Evolutionary conservation across 2,888 invertebrate species (phyloP), one percentile per base, ranked within the genome.

Genomic region (Cynaeus angustus): DNA sequence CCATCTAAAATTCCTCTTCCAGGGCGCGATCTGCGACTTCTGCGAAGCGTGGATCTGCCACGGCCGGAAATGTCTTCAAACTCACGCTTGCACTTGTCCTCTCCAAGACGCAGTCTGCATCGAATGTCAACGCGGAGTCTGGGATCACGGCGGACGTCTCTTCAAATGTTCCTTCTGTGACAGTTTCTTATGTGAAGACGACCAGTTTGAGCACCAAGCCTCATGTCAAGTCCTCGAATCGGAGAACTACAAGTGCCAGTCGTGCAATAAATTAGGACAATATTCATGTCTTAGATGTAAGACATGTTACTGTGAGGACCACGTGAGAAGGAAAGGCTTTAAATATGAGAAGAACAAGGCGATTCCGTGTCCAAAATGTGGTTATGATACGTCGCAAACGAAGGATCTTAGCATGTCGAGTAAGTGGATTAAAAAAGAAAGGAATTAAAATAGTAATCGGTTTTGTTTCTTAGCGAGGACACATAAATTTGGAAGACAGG

Each of bases 41-140:
- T 98, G 98, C 81, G 98, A 98, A 87, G 97, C 98, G 0, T 98
- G 97, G 96, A 91, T 98, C 41, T 98, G 98, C 79, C 98, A 98
- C 82, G 96, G 97, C 0, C 89, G 95, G 74, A 95, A 96, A 85
- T 98, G 98, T 80, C 88, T 98, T 26, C 93, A 93, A 41, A 86
- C 90, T 0, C 98, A 98, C 83, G 96, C 97, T 0, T 98, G 98
- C 84, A 90, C 91, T 0, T 98, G 98, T 81, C 95, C 97, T 0
- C 86, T 98, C 55, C 90, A 89, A 81, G 96, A 97, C 77, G 97
- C 97, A 0, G 88, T 91, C 37, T 98, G 98, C 81, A 87, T 92
- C 46, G 98, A 98, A 86, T 98, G 98, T 82, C 94, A 97, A 81
- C 88, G 98, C 83, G 92, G 93, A 3, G 96, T 98, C 4, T 98